These are phyloP conservation scores for Anthrax anthrax DNA, from an alignment of 2,888 invertebrate genomes.

Conservation along the genomic window DNA sequence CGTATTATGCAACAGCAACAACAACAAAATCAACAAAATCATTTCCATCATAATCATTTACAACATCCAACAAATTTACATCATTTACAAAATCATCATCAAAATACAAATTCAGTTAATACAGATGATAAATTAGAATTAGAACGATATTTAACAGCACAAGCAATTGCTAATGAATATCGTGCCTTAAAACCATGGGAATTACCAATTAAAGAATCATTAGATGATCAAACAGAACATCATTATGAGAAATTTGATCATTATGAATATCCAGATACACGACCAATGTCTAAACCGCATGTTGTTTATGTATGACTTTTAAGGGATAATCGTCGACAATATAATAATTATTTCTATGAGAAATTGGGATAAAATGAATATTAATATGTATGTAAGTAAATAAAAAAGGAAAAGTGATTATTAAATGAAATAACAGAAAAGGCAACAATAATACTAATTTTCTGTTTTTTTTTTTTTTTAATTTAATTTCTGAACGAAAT, in stretches of 20 bases:
- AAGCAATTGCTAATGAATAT: slow-evolving; percentile 34
- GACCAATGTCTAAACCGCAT: slow-evolving; percentile 36
- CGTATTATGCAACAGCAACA: slow-evolving; percentile 32
- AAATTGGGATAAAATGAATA: slow-evolving; percentile 16
- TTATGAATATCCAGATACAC: slow-evolving; percentile 35
- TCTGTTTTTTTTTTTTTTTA: too few species aligned
- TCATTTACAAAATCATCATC: slow-evolving; percentile 16
- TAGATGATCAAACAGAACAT: slow-evolving; percentile 21
- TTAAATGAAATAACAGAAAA: too few species aligned
- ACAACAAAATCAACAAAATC: slow-evolving; percentile 15
- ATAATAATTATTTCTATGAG: slow-evolving; percentile 14
- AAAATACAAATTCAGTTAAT: slow-evolving; percentile 1
- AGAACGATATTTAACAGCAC: slow-evolving; percentile 34
- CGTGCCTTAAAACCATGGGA: slow-evolving; percentile 34
- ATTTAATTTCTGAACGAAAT: too few species aligned
- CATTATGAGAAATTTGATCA: slow-evolving; percentile 35
- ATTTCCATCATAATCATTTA: slow-evolving; percentile 14
- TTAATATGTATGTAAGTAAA: too few species aligned
- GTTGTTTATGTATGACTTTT: slow-evolving; percentile 41
- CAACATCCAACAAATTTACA: slow-evolving; percentile 25
- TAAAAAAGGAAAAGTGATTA: too few species aligned
- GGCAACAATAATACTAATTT: too few species aligned
- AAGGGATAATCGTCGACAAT: slow-evolving; percentile 18
- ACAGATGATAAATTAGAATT: slow-evolving; percentile 31
- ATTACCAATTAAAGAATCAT: slow-evolving; percentile 29